Conservation (phyloP, 2,888 invertebrate species). For the Euzophera pinguis region DNA sequence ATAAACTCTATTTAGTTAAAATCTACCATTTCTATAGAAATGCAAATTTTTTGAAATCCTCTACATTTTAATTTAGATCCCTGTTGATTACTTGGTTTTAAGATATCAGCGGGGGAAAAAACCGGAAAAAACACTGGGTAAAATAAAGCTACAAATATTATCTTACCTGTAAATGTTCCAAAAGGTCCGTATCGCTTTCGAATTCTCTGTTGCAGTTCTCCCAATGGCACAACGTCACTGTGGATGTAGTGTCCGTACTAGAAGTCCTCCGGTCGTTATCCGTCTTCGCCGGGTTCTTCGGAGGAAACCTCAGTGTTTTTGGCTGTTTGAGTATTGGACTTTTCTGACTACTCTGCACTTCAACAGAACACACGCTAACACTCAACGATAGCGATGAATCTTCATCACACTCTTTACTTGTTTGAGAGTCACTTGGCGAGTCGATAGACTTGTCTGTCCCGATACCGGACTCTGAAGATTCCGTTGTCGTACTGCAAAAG, state of each 20-base stretch:
- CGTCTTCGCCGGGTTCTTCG: slow-evolving; percentile 63
- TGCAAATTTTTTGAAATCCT: no score
- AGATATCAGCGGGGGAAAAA: no score
- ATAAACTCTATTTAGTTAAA: no score
- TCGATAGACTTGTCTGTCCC: slow-evolving; percentile 73
- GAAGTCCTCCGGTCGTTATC: slow-evolving; percentile 54
- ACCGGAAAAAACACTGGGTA: background rate
- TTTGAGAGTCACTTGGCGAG: slow-evolving; percentile 69
- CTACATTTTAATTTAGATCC: no score
- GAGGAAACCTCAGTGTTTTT: slow-evolving; percentile 90
- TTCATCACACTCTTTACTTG: slow-evolving; percentile 72
- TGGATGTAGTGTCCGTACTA: slow-evolving; percentile 68
- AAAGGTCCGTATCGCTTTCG: slow-evolving; percentile 88
- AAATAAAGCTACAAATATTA: background rate
- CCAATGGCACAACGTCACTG: slow-evolving; percentile 86
- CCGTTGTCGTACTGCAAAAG: slow-evolving; percentile 61
- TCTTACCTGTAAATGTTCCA: slow-evolving; percentile 92
- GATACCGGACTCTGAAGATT: slow-evolving; percentile 69
- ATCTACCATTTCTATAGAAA: no score
- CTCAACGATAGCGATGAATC: slow-evolving; percentile 69
- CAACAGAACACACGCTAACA: slow-evolving; percentile 64
- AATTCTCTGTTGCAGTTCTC: slow-evolving; percentile 89
- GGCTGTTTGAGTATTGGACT: slow-evolving; percentile 90
- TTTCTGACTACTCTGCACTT: slow-evolving; percentile 71
- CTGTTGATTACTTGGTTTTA: no score